These are phyloP conservation scores for Dermolepida albohirtum DNA, from an alignment of 2,888 invertebrate genomes.

Conservation along the genomic window DNA sequence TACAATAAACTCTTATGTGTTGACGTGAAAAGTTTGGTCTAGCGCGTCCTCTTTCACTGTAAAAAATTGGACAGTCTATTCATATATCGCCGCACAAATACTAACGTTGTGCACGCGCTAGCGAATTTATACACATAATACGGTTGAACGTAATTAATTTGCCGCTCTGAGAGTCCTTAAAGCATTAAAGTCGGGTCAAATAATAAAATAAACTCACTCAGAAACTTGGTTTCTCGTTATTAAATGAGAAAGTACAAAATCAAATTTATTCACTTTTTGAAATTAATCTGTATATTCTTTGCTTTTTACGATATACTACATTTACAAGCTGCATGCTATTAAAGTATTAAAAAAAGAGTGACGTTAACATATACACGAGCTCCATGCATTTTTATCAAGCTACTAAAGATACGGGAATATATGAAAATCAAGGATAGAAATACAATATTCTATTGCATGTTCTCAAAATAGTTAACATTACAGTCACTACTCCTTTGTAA, in stretches of 20 bases:
- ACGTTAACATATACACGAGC: no score
- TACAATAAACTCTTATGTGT: constrained; percentile 39
- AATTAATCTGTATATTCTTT: no score
- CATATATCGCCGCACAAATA: constrained; percentile 6
- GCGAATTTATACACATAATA: constrained; percentile 23
- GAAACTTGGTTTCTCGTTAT: constrained; percentile 17
- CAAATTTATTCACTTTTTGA: neutral
- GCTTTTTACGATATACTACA: no score
- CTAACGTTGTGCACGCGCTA: constrained; percentile 7
- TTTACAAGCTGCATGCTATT: no score
- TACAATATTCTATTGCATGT: no score
- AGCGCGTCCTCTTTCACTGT: constrained; percentile 10
- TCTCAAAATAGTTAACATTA: no score
- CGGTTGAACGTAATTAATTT: constrained; percentile 31
- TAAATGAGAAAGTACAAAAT: constrained; percentile 11
- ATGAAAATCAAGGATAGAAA: no score
- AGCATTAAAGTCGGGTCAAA: constrained; percentile 22
- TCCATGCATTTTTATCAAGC: no score
- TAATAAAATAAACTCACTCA: constrained; percentile 14
- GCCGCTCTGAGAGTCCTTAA: constrained; percentile 16
- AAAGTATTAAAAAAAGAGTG: no score
- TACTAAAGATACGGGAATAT: no score
- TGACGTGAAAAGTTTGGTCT: constrained; percentile 28
- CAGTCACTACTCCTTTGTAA: no score
- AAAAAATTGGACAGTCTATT: constrained; percentile 26